A percentile compares a stretch with the other conserved stretches of the same genome.
These are phyloP conservation scores for Archocentrus centrarchus DNA, from an alignment of 2,113 vertebrate genomes.

Conservation along the genomic window DNA sequence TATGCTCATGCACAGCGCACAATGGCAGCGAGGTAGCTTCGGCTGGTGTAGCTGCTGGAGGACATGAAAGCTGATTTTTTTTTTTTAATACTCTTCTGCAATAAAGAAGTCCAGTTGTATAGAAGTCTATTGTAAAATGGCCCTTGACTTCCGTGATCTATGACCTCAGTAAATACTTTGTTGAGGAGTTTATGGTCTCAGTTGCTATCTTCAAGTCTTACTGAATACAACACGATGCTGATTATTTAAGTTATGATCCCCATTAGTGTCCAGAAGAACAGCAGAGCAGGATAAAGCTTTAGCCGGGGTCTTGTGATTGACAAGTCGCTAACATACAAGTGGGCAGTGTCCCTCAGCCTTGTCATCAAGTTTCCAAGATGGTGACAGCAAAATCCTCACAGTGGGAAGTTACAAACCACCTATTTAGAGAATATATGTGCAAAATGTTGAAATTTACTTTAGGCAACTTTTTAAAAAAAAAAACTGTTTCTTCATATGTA, in stretches of 20 bases:
- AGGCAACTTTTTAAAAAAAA: background rate
- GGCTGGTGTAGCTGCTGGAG: too few relatives aligned
- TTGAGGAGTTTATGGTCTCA: too few relatives aligned
- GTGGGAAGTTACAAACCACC: background rate
- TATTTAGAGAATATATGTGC: background rate
- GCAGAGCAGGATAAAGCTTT: too few relatives aligned
- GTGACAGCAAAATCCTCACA: background rate
- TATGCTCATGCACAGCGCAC: background rate
- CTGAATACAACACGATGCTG: too few relatives aligned
- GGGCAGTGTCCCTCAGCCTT: too few relatives aligned
- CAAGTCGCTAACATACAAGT: too few relatives aligned
- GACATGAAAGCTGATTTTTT: too few relatives aligned
- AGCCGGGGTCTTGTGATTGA: too few relatives aligned
- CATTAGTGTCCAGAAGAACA: too few relatives aligned
- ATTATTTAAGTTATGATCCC: too few relatives aligned
- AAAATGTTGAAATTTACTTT: background rate
- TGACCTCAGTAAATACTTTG: too few relatives aligned
- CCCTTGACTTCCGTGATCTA: background rate
- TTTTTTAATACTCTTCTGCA: background rate
- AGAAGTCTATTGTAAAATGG: background rate
- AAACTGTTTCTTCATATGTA: background rate
- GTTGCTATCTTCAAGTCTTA: too few relatives aligned
- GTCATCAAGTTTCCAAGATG: background rate
- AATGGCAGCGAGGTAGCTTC: background rate
- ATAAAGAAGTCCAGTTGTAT: background rate